These are phyloP conservation scores for Micrasema longulum DNA, from an alignment of 1,140 invertebrate species.

Conservation along the genomic window DNA sequence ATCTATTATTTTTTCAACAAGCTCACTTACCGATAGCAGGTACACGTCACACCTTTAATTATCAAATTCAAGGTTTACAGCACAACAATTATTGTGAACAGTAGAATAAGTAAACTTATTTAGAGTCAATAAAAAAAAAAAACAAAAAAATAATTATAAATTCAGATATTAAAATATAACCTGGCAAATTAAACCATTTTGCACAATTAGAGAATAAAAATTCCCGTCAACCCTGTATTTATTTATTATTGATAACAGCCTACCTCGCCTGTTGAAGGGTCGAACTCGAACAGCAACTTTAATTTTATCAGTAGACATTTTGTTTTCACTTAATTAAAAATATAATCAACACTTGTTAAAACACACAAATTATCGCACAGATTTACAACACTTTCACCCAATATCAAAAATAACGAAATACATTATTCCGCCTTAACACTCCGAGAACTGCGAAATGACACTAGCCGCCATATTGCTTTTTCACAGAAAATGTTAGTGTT, in stretches of 20 bases:
- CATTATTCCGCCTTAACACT: slow-evolving; percentile 68
- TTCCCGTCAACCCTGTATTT: neutral
- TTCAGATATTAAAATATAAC: too few species aligned
- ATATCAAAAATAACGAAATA: slow-evolving; percentile 69
- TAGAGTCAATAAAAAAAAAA: too few species aligned
- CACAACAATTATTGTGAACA: too few species aligned
- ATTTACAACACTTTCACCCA: slow-evolving; percentile 68
- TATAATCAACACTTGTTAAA: slow-evolving; percentile 40
- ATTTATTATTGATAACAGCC: slow-evolving; percentile 60
- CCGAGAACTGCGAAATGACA: slow-evolving; percentile 66
- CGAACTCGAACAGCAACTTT: slow-evolving; percentile 96
- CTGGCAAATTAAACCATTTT: too few species aligned
- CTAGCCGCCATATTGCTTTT: slow-evolving; percentile 69
- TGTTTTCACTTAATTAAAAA: slow-evolving; percentile 36
- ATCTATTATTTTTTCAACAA: too few species aligned
- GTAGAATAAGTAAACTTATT: too few species aligned
- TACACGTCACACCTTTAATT: slow-evolving; percentile 30
- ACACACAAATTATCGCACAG: slow-evolving; percentile 41
- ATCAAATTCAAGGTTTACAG: slow-evolving; percentile 28
- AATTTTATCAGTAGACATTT: slow-evolving; percentile 91
- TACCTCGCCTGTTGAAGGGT: slow-evolving; percentile 96
- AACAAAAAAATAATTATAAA: too few species aligned
- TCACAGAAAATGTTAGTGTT: slow-evolving; percentile 19
- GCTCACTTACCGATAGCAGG: slow-evolving; percentile 10
- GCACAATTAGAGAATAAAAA: too few species aligned